Conservation (phyloP, 1,140 invertebrate species). For the Cherax destructor region DNA sequence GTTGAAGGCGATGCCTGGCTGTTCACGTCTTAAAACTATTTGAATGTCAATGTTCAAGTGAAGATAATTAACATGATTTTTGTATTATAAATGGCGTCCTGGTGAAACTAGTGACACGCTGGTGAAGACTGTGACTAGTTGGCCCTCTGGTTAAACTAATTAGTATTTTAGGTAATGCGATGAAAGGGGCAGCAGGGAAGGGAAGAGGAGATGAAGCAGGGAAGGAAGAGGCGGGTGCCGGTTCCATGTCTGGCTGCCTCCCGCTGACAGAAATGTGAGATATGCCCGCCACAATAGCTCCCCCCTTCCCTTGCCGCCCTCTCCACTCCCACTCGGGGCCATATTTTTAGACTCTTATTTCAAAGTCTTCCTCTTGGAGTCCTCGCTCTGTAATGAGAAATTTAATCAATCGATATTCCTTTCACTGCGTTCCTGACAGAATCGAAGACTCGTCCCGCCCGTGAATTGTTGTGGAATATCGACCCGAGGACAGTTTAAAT, state of each 20-base stretch:
- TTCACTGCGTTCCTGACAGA: background rate
- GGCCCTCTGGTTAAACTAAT: no score
- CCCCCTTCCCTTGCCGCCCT: background rate
- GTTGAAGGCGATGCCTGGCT: no score
- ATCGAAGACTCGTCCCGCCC: conserved; percentile 19
- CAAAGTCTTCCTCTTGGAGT: background rate
- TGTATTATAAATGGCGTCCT: no score
- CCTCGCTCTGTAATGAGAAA: background rate
- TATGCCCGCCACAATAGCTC: background rate
- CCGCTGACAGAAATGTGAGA: conserved; percentile 17
- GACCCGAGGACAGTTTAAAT: conserved; percentile 8
- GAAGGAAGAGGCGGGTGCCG: background rate
- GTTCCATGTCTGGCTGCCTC: background rate
- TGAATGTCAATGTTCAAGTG: no score
- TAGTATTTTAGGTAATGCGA: background rate
- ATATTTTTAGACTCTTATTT: conserved; percentile 4
- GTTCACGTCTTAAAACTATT: no score
- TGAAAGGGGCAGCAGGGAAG: background rate
- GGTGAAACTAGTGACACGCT: no score
- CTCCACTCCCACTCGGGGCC: background rate
- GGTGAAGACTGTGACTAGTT: no score
- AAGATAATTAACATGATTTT: no score
- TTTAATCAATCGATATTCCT: conserved; percentile 26
- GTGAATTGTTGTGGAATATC: conserved; percentile 19
- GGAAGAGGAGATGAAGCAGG: background rate